Base-by-base conservation (phyloP, 35 echinoderm and acorn worm genomes). In the Strongylocentrotus purpuratus region DNA sequence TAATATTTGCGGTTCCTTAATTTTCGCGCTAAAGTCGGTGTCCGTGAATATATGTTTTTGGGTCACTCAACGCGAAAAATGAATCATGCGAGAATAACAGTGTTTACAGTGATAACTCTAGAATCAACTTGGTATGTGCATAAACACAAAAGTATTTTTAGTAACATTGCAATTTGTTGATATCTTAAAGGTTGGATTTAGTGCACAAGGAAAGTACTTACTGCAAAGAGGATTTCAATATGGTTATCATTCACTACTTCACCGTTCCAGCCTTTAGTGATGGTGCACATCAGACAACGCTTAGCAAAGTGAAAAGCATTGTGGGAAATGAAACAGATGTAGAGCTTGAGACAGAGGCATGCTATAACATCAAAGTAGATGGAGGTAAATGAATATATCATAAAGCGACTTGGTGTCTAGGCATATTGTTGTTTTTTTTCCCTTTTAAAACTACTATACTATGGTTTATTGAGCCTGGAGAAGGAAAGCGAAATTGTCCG, bases 321-420 rank as follows among this genome's bases (percentile, higher is more conserved):
- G 60, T 98, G 31, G 95, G 61, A 94, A 94, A 97, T 17, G 95
- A 90, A 45, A 31, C 9, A 32, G 94, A 97, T 86, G 89, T 98
- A 33, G 31, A 94, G 4, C 93, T 98, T 33, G 85, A 97, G 89
- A 98, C 97, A 85, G 97, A 98, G 55, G 94, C 95, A 25, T 97
- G 97, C 97, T 98, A 97, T 85, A 97, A 98, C 60, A 71, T 98
- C 32, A 87, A 97, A 32, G 94, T 95, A 17, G 61, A 95, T 94
- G 94, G 94, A 94, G 94, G 96, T 97, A 47, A 45, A 85, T 89
- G 20, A 89, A 46, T 89, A 46, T 33, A 45, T 20, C 0, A n/a
- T n/a, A 85, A 15, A 55, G 50, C 15, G 50, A 15, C 15, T 15
- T 55, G 50, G 0, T 55, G 7, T 55, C 7, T 12, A 55, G 5